A percentile compares a stretch with the other conserved stretches of the same genome.
Conservation (phyloP, 2,888 invertebrate species). For the Germaria angustata region DNA sequence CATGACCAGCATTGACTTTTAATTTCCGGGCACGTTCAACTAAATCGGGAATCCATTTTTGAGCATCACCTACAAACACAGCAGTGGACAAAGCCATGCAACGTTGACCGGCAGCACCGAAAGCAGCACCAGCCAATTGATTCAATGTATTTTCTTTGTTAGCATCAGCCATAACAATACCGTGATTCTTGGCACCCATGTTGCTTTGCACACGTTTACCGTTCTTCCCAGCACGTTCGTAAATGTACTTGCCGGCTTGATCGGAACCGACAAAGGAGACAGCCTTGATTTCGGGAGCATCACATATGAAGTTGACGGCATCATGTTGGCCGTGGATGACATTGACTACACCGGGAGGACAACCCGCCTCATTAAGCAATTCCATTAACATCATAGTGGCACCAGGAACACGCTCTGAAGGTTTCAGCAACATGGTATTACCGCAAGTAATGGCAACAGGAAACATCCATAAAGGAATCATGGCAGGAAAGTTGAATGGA, state of each 20-base stretch:
- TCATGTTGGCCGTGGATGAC: conserved; percentile 97
- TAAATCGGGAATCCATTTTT: conserved; percentile 96
- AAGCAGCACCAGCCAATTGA: conserved; percentile 95
- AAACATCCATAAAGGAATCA: conserved; percentile 99
- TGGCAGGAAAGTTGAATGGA: conserved; percentile 99
- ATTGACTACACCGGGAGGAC: conserved; percentile 97
- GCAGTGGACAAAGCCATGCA: conserved; percentile 96
- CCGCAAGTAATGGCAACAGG: conserved; percentile 93
- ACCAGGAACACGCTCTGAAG: conserved; percentile 98
- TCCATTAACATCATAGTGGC: conserved; percentile 97
- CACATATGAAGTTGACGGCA: conserved; percentile 98
- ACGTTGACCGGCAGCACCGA: conserved; percentile 99
- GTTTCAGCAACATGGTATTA: conserved; percentile 96
- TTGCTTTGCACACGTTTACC: conserved; percentile 99
- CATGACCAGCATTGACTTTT: conserved; percentile 94
- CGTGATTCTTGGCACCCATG: conserved; percentile 99
- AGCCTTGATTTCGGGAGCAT: conserved; percentile 96
- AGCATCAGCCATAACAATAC: conserved; percentile 97
- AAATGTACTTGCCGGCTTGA: conserved; percentile 96
- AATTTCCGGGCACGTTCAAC: conserved; percentile 89
- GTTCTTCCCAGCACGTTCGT: conserved; percentile 92
- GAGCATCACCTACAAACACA: conserved; percentile 85
- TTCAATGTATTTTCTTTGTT: conserved; percentile 98
- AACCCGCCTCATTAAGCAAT: conserved; percentile 94
- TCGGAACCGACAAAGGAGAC: conserved; percentile 99